phyloP scores from a whole-genome alignment of 2,113 vertebrate species.

The Genyomyrus donnyi region DNA sequence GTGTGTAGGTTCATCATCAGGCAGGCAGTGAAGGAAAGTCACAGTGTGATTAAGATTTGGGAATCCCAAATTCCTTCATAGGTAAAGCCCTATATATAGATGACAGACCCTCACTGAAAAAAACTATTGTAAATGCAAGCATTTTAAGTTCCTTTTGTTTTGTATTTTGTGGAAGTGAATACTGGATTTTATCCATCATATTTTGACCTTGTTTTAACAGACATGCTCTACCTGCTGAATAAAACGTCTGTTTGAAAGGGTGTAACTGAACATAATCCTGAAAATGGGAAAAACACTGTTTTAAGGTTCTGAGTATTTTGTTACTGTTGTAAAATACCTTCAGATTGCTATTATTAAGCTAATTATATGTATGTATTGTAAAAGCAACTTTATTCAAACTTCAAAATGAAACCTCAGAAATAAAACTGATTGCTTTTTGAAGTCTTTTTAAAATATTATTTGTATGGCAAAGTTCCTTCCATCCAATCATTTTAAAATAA shows the following conservation, averaged over 20 bases:
- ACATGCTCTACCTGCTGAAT: background rate
- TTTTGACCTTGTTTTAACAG: background rate
- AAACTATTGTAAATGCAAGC: background rate
- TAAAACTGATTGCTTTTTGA: constrained; percentile 8
- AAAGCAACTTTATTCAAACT: background rate
- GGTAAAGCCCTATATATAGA: background rate
- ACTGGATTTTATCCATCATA: background rate
- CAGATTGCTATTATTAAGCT: background rate
- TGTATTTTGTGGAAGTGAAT: background rate
- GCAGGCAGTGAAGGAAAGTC: background rate
- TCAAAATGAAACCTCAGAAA: background rate
- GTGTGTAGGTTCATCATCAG: background rate
- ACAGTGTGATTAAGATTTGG: background rate
- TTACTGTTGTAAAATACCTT: background rate
- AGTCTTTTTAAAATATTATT: background rate
- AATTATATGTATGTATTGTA: constrained; percentile 2
- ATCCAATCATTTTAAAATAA: background rate
- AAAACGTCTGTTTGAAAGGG: background rate
- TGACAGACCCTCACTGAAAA: background rate
- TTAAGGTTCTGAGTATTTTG: background rate
- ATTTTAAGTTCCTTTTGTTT: background rate
- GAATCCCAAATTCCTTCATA: background rate
- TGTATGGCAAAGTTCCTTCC: background rate
- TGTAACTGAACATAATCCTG: background rate
- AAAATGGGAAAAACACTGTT: background rate